Evolutionary conservation across 2,888 invertebrate species (phyloP), one percentile per base, ranked within the genome.

Genomic region (Caprella mutica): DNA sequence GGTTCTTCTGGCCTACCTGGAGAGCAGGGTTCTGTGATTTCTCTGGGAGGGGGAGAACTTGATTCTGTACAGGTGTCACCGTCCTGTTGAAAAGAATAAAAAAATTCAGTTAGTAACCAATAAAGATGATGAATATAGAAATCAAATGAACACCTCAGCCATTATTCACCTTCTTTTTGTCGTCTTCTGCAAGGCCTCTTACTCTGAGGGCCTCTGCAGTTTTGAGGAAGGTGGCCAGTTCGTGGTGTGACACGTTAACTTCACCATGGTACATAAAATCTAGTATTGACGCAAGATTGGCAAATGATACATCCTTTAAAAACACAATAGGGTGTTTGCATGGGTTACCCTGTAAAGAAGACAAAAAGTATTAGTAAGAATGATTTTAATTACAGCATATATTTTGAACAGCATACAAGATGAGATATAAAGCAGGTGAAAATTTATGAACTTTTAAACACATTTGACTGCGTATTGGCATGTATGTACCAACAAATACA

Each of bases 311-410:
- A 54, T 61, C 64, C 40, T 62, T 65, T 42, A 65, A 58, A 44
- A 65, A 59, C 52, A 65, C 61, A 59, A 65, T 65, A n/a, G 65
- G 65, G 52, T 65, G 65, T 54, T 60, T 55, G 53, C 64, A 64
- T 27, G 65, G 64, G 56, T 65, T 65, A 52, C 64, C 64, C 65
- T 65, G 55, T 12, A 23, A 14, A 56, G 6, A n/a, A 24, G 26
- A 48, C 9, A 33, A 30, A 24, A n/a, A n/a, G n/a, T n/a, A n/a
- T n/a, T n/a, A n/a, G n/a, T n/a, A n/a, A n/a, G n/a, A n/a, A n/a
- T n/a, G n/a, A n/a, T n/a, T n/a, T n/a, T n/a, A n/a, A n/a, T n/a
- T n/a, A n/a, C n/a, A n/a, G n/a, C n/a, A n/a, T n/a, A n/a, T n/a
- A n/a, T n/a, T n/a, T n/a, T n/a, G n/a, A n/a, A n/a, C n/a, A n/a